Evolutionary conservation across 2,888 invertebrate species (phyloP).

Genomic region (Pseudeuparius sepicola): DNA sequence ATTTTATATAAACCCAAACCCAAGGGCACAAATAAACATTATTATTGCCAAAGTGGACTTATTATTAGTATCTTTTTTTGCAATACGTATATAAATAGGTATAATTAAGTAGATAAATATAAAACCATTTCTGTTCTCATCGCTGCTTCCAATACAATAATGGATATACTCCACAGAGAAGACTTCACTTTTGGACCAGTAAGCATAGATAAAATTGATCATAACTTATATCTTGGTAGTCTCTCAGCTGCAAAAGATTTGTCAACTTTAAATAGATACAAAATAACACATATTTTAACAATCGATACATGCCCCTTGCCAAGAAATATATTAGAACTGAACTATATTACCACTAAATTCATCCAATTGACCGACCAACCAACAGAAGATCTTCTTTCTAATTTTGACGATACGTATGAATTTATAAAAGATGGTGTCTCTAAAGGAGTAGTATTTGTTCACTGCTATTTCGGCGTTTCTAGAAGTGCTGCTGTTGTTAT

Average conservation of each 20-base stretch:
- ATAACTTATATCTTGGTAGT: conserved; percentile 57
- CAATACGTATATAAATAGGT: too few relatives aligned
- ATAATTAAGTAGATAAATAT: too few relatives aligned
- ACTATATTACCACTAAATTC: conserved; percentile 59
- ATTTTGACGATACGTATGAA: conserved; percentile 60
- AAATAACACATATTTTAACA: conserved; percentile 70
- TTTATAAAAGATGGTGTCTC: conserved; percentile 60
- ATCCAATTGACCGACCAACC: conserved; percentile 77
- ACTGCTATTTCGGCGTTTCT: conserved; percentile 88
- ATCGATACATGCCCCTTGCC: conserved; percentile 79
- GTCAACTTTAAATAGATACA: conserved; percentile 52
- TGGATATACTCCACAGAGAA: conserved; percentile 19
- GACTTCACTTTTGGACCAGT: conserved; percentile 36
- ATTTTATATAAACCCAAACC: too few relatives aligned
- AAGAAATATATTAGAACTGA: conserved; percentile 56
- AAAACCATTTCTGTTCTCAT: too few relatives aligned
- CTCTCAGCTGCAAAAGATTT: conserved; percentile 69
- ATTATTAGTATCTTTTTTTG: too few relatives aligned
- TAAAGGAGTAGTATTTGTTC: conserved; percentile 67
- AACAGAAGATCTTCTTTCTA: conserved; percentile 25
- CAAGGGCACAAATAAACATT: too few relatives aligned
- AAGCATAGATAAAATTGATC: conserved; percentile 46
- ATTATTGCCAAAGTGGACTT: too few relatives aligned
- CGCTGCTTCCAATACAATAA: too few relatives aligned
- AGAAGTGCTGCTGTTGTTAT: conserved; percentile 81